Evolutionary conservation across 2,888 invertebrate genomes (phyloP).

Genomic region (Hedychridium roseum): DNA sequence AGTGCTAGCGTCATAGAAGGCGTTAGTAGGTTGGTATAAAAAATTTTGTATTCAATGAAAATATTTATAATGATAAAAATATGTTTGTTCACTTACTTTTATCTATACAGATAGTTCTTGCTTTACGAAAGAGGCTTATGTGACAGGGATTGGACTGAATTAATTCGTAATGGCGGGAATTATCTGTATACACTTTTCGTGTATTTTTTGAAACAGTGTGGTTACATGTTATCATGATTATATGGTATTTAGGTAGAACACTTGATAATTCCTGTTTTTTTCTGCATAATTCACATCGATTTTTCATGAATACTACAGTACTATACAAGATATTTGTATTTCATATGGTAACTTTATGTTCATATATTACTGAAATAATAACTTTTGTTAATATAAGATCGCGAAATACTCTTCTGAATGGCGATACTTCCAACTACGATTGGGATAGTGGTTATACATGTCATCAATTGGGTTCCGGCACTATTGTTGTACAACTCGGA

Average conservation of each 20-base stretch:
- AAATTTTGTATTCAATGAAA: background rate
- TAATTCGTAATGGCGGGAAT: too few relatives aligned
- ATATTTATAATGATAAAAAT: too few relatives aligned
- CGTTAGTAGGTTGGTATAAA: constrained; percentile 72
- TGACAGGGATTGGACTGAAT: too few relatives aligned
- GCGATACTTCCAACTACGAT: constrained; percentile 93
- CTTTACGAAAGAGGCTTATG: too few relatives aligned
- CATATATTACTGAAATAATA: constrained; percentile 1
- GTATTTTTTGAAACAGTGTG: background rate
- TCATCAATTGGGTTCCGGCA: constrained; percentile 93
- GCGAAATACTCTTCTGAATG: constrained; percentile 94
- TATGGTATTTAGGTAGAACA: too few relatives aligned
- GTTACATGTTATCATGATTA: background rate
- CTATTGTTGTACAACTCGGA: constrained; percentile 92
- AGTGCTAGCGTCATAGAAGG: constrained; percentile 97
- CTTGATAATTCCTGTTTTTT: too few relatives aligned
- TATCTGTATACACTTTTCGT: background rate
- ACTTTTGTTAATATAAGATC: constrained; percentile 68
- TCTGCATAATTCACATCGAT: too few relatives aligned
- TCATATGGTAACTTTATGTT: background rate
- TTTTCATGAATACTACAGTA: background rate
- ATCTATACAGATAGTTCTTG: too few relatives aligned
- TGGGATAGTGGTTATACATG: constrained; percentile 99
- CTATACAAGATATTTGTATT: background rate
- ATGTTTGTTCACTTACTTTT: too few relatives aligned